Conservation (phyloP, 2,888 invertebrate genomes). For the Cataglyphis albicans region DNA sequence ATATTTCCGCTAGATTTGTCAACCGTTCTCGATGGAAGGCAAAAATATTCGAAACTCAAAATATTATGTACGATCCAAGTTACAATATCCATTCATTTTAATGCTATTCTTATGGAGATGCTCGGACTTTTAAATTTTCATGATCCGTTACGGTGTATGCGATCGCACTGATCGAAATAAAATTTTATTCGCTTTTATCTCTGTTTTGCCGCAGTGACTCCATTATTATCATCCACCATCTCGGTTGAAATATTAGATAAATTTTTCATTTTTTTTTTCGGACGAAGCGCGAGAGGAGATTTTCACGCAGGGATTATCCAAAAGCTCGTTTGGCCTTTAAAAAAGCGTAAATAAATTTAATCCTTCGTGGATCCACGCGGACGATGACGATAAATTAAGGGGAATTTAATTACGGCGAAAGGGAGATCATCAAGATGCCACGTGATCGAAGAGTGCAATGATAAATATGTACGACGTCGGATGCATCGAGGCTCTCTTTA, state of each 20-base stretch:
- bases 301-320: constrained; percentile 70
- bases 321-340: constrained; percentile 65
- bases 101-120: not conserved
- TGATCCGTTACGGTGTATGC: not conserved
- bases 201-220: constrained; percentile 56
- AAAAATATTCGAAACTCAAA: not conserved
- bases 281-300: constrained; percentile 35
- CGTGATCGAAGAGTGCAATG: constrained; percentile 22
- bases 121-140: not conserved
- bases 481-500: not conserved
- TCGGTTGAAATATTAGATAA: constrained; percentile 72
- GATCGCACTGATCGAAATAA: constrained; percentile 46
- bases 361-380: constrained; percentile 6
- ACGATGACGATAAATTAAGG: constrained; percentile 61
- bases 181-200: constrained; percentile 70
- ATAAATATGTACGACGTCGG: constrained; percentile 24
- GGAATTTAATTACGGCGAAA: constrained; percentile 8
- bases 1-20: not conserved
- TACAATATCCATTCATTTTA: not conserved
- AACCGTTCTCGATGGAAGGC: not conserved
- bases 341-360: constrained; percentile 70
- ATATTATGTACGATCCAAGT: not conserved
- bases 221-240: constrained; percentile 70
- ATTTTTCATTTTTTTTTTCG: constrained; percentile 57
- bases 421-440: not conserved